A percentile compares a stretch with the other conserved stretches of the same genome.
phyloP scores from a whole-genome alignment of 1,140 invertebrate genomes.

The Bombus pyrosoma region DNA sequence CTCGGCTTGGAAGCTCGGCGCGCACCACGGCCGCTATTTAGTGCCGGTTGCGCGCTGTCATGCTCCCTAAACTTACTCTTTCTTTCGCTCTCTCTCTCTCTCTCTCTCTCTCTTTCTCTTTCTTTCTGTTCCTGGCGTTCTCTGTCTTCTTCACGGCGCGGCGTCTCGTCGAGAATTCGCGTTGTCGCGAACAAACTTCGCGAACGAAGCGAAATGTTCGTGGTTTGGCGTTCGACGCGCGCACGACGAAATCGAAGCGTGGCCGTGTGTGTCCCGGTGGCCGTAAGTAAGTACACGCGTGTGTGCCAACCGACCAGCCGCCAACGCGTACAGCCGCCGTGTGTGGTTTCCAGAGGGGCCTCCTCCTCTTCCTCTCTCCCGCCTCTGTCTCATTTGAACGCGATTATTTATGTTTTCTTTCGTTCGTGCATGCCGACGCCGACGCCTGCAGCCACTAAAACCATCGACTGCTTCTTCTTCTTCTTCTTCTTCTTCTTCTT shows the following conservation, averaged over 20 bases:
- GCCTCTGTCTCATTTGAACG: constrained; percentile 81
- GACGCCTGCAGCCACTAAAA: constrained; percentile 81
- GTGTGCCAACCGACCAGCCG: constrained; percentile 40
- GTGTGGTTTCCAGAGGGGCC: constrained; percentile 75
- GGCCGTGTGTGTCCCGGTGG: constrained; percentile 15
- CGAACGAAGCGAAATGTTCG: not conserved
- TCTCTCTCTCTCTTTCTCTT: not conserved
- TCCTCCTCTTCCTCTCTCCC: constrained; percentile 32
- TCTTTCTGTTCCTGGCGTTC: not conserved
- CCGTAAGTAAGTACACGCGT: constrained; percentile 5
- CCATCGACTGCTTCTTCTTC: constrained; percentile 73
- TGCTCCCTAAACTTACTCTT: constrained; percentile 26
- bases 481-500: not conserved
- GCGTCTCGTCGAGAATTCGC: not conserved
- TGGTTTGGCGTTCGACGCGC: constrained; percentile 2
- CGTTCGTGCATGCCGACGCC: constrained; percentile 68
- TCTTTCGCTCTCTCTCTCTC: not conserved
- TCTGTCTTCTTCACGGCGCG: not conserved
- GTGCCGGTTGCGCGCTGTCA: constrained; percentile 60
- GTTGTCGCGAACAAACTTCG: not conserved
- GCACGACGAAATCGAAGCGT: constrained; percentile 1
- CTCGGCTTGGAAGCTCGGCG: constrained; percentile 47
- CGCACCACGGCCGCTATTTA: constrained; percentile 54
- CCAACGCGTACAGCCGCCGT: constrained; percentile 66
- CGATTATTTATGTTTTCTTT: constrained; percentile 84